Conservation (phyloP, 2,888 invertebrate genomes). For the Lacanobia wlatinum region DNA sequence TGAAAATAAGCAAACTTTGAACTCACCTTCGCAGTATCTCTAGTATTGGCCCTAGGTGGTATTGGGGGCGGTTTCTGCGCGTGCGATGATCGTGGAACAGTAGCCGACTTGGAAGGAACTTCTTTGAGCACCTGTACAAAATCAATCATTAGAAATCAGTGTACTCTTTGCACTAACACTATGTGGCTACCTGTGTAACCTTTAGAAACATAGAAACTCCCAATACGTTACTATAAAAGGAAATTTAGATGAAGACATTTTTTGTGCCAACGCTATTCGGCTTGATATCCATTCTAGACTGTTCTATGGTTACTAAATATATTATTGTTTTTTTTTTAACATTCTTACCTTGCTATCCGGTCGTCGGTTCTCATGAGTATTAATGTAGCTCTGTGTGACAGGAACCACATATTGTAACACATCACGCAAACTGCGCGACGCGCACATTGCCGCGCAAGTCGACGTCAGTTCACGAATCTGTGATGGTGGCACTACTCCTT, state of each 20-base stretch:
- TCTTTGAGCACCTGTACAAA: conserved; percentile 76
- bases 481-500: conserved; percentile 78
- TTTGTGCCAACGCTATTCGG: background rate
- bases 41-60: conserved; percentile 81
- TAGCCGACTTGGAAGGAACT: conserved; percentile 81
- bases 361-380: conserved; percentile 70
- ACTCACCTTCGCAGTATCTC: conserved; percentile 75
- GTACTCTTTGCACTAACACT: too few relatives aligned
- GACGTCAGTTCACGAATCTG: conserved; percentile 89
- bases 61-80: conserved; percentile 84
- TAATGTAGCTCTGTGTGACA: conserved; percentile 77
- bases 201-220: too few relatives aligned
- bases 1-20: background rate
- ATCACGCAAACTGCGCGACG: conserved; percentile 85
- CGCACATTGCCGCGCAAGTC: conserved; percentile 96
- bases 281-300: background rate
- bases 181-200: too few relatives aligned
- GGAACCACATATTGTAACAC: conserved; percentile 85
- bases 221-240: too few relatives aligned
- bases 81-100: conserved; percentile 82
- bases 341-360: conserved; percentile 75
- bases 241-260: background rate
- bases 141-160: background rate
- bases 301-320: background rate
- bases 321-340: background rate